A percentile compares a stretch with the other conserved stretches of the same genome.
Conservation (phyloP, 2,888 invertebrate species). For the Opisthograptis luteolata region DNA sequence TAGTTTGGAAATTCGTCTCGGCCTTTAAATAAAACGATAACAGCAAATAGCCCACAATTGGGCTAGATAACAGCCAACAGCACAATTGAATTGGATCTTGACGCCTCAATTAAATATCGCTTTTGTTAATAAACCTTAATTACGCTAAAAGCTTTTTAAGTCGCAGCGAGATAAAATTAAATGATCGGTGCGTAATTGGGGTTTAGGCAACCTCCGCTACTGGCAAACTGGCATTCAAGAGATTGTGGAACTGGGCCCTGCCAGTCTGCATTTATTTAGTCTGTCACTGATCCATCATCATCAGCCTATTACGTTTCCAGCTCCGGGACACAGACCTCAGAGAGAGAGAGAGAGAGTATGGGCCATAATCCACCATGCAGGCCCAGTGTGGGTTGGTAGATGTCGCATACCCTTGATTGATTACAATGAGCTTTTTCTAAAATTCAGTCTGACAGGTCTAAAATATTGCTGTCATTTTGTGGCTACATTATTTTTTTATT, state of each 20-base stretch:
- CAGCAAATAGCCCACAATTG: constrained; percentile 56
- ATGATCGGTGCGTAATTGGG: constrained; percentile 29
- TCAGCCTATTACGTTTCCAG: too few relatives aligned
- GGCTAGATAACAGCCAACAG: constrained; percentile 49
- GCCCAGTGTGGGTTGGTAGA: too few relatives aligned
- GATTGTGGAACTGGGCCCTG: neutral
- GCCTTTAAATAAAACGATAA: constrained; percentile 37
- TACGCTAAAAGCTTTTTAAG: constrained; percentile 70
- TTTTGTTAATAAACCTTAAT: constrained; percentile 70
- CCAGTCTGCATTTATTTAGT: neutral
- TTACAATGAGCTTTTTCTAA: too few relatives aligned
- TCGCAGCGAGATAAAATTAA: constrained; percentile 40
- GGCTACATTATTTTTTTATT: too few relatives aligned
- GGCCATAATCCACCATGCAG: too few relatives aligned
- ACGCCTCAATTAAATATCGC: constrained; percentile 75
- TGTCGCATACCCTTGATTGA: too few relatives aligned
- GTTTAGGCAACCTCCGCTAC: neutral
- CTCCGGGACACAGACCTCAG: too few relatives aligned
- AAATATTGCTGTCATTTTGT: too few relatives aligned
- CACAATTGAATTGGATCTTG: constrained; percentile 72
- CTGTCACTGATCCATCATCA: too few relatives aligned
- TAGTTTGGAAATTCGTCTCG: constrained; percentile 26
- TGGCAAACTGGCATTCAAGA: neutral
- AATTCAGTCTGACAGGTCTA: too few relatives aligned
- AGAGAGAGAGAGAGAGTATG: too few relatives aligned